Evolutionary conservation across 2,113 vertebrate species (phyloP).

Genomic region (Phyllopteryx taeniolatus): DNA sequence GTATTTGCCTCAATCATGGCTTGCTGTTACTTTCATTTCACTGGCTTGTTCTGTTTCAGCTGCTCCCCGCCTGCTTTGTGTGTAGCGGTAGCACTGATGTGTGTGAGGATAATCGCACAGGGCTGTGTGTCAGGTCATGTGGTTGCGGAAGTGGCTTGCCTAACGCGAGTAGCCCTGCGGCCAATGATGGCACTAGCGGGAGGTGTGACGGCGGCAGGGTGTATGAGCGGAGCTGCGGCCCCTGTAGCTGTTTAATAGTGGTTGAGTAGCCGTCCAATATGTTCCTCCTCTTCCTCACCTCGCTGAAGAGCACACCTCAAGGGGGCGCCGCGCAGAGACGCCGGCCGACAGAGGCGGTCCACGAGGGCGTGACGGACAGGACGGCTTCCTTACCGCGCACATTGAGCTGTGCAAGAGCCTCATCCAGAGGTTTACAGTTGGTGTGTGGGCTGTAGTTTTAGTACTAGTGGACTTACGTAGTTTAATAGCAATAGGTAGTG

Average conservation of each 20-base stretch:
- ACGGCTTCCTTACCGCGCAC: constrained; percentile 49
- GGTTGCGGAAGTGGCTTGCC: constrained; percentile 38
- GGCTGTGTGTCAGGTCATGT: constrained; percentile 43
- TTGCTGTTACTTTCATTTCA: constrained; percentile 48
- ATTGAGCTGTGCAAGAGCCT: constrained; percentile 38
- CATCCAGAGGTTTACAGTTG: constrained; percentile 49
- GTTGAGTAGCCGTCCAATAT: constrained; percentile 68
- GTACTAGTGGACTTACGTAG: constrained; percentile 14
- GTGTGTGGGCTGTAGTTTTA: constrained; percentile 60
- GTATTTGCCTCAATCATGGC: constrained; percentile 31
- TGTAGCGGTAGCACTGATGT: constrained; percentile 59
- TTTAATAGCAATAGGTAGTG: background rate
- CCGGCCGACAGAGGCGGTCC: constrained; percentile 75
- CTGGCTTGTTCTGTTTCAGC: constrained; percentile 70
- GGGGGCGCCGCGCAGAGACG: constrained; percentile 61
- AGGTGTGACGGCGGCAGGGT: constrained; percentile 43
- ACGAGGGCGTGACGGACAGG: constrained; percentile 66
- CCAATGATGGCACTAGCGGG: constrained; percentile 39
- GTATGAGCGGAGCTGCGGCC: constrained; percentile 63
- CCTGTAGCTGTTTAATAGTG: constrained; percentile 69
- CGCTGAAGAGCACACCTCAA: constrained; percentile 53
- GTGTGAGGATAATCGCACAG: constrained; percentile 43
- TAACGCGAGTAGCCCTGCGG: constrained; percentile 13
- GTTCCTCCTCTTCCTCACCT: constrained; percentile 56
- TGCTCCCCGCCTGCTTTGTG: constrained; percentile 58